phyloP scores from a whole-genome alignment of 2,888 invertebrate genomes.

The Calephelis perditalis region DNA sequence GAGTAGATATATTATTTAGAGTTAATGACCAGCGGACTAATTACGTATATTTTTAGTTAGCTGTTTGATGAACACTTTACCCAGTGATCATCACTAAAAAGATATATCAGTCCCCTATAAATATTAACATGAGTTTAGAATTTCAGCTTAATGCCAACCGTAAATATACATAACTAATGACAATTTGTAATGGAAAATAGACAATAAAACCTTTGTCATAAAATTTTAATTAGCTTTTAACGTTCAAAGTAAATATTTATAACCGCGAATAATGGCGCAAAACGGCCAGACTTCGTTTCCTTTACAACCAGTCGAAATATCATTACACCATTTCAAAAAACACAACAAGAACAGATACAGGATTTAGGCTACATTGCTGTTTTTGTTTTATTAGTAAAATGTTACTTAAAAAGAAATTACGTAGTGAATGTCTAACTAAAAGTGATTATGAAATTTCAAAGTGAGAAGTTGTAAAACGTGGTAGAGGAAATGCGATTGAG shows the following conservation, averaged over 20 bases:
- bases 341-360: not conserved
- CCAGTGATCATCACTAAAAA: too few species aligned
- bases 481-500: constrained; percentile 55
- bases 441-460: not conserved
- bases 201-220: constrained; percentile 35
- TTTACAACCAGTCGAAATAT: constrained; percentile 53
- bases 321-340: constrained; percentile 10
- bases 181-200: not conserved
- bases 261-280: constrained; percentile 48
- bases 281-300: constrained; percentile 47
- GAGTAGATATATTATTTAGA: too few species aligned
- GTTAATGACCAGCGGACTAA: too few species aligned
- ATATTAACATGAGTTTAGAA: too few species aligned
- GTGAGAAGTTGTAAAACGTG: constrained; percentile 21
- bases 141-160: too few species aligned
- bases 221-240: constrained; percentile 52
- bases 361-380: constrained; percentile 17
- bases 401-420: not conserved
- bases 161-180: constrained; percentile 1
- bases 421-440: not conserved
- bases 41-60: too few species aligned
- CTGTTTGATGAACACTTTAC: too few species aligned
- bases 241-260: constrained; percentile 51
- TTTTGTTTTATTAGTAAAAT: constrained; percentile 23
- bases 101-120: too few species aligned